phyloP scores from a whole-genome alignment of 2,797 vertebrate genomes.

The Hylomyscus alleni region DNA sequence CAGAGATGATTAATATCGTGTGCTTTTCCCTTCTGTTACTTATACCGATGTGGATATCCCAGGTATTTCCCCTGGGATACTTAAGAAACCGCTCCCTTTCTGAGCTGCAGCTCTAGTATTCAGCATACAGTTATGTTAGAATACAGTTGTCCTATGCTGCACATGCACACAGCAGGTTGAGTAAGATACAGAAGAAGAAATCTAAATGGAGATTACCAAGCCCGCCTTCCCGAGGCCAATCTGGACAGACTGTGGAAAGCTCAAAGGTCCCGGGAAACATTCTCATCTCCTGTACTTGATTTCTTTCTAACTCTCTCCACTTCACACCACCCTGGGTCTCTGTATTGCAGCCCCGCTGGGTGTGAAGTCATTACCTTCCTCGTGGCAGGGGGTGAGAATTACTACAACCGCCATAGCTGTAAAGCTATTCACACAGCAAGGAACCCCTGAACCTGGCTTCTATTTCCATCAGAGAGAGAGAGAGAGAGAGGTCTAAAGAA shows the following conservation, averaged over 20 bases:
- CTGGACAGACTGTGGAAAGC: accelerated
- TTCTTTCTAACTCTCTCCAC: neutral
- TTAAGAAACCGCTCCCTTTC: neutral
- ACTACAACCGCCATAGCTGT: neutral
- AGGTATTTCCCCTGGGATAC: neutral
- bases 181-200: constrained; percentile 57
- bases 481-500: neutral
- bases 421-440: neutral
- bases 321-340: neutral
- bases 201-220: constrained; percentile 62
- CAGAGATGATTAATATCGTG: neutral
- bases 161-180: neutral
- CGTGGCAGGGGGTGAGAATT: neutral
- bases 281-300: neutral
- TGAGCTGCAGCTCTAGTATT: neutral
- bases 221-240: constrained; percentile 30
- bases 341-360: neutral
- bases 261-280: neutral
- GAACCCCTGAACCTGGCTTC: neutral
- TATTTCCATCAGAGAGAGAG: neutral
- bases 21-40: neutral
- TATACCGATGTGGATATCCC: neutral
- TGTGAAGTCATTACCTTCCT: constrained; percentile 7
- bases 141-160: neutral
- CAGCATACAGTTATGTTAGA: neutral